Percentiles rank a stretch among this genome's conserved stretches.
Evolutionary conservation across 2,797 vertebrate species (phyloP).

Genomic region (Octomys mimax): DNA sequence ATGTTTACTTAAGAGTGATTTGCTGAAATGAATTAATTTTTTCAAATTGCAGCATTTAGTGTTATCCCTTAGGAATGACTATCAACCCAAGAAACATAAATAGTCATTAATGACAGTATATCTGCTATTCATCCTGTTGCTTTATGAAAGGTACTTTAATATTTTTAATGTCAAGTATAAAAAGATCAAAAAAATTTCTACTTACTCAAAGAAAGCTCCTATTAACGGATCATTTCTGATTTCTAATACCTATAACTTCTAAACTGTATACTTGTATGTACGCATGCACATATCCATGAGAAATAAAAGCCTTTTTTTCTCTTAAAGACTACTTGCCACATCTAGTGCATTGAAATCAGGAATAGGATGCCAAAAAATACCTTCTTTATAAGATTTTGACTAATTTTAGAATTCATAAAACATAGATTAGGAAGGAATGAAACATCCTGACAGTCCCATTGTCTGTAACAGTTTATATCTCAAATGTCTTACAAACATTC

Average conservation of each 20-base stretch:
- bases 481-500: background rate
- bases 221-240: background rate
- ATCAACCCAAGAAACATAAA: constrained; percentile 3
- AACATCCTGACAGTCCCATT: background rate
- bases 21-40: constrained; percentile 36
- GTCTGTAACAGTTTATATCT: background rate
- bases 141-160: background rate
- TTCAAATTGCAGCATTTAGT: background rate
- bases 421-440: background rate
- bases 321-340: background rate
- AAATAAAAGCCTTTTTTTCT: constrained; percentile 3
- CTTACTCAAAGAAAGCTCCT: constrained; percentile 58
- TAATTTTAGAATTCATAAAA: constrained; percentile 45
- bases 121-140: background rate
- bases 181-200: constrained; percentile 34
- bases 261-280: background rate
- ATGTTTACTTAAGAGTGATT: constrained; percentile 7
- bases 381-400: background rate
- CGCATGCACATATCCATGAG: background rate
- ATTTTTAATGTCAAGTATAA: constrained; percentile 18
- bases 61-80: background rate
- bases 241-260: background rate
- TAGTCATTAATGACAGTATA: background rate
- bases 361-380: background rate
- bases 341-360: background rate